Evolutionary conservation across 1,140 invertebrate genomes (phyloP).

Genomic region (Tachypleus tridentatus): DNA sequence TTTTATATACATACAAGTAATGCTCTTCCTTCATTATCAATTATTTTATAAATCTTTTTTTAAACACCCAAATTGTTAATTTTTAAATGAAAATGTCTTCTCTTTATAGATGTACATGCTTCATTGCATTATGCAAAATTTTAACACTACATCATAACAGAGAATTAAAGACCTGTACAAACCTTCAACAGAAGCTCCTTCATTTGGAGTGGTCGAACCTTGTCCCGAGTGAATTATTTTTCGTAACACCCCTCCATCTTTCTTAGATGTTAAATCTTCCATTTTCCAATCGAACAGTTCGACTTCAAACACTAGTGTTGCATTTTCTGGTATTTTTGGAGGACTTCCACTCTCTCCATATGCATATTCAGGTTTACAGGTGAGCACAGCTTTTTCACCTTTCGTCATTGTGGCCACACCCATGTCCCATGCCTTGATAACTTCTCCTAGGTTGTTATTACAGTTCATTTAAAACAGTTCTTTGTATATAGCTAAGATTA

Average conservation of each 20-base stretch:
- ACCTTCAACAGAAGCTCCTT: slow-evolving; percentile 64
- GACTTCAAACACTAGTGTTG: slow-evolving; percentile 66
- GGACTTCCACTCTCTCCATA: slow-evolving; percentile 74
- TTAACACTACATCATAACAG: slow-evolving; percentile 4
- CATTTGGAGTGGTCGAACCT: slow-evolving; percentile 55
- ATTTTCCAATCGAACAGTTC: slow-evolving; percentile 67
- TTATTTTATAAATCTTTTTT: no score
- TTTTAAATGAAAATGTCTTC: no score
- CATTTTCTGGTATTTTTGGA: slow-evolving; percentile 78
- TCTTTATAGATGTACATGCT: no score
- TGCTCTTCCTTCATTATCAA: no score
- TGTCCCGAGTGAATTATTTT: slow-evolving; percentile 54
- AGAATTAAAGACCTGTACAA: slow-evolving; percentile 22
- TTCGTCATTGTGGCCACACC: slow-evolving; percentile 89
- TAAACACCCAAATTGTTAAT: no score
- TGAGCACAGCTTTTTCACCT: slow-evolving; percentile 72
- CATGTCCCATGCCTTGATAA: slow-evolving; percentile 93
- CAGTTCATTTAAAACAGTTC: background rate
- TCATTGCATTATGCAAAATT: no score
- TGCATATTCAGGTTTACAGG: slow-evolving; percentile 77
- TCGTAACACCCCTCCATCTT: slow-evolving; percentile 69
- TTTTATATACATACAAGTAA: no score
- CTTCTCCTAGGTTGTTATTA: slow-evolving; percentile 40
- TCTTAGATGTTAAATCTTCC: slow-evolving; percentile 72
- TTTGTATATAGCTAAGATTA: background rate